Evolutionary conservation across 2,888 invertebrate species (phyloP).

Genomic region (Mythimna loreyi): DNA sequence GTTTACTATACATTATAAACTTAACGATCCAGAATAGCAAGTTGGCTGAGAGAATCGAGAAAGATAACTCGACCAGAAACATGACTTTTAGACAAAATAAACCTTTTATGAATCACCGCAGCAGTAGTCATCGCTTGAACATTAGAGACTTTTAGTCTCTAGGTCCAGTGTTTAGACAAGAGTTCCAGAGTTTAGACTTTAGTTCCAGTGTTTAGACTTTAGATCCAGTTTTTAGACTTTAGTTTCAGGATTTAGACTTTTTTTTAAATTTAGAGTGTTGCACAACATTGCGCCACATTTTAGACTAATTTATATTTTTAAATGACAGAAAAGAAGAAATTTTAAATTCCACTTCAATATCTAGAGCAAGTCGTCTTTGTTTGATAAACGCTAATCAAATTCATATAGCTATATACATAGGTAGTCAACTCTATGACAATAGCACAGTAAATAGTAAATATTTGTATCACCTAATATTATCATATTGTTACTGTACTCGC

Average conservation of each 20-base stretch:
- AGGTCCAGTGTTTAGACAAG: no score
- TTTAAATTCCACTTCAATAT: constrained; percentile 5
- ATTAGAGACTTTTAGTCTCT: no score
- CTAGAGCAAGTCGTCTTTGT: constrained; percentile 29
- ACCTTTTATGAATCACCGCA: no score
- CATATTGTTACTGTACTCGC: constrained; percentile 72
- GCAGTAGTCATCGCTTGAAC: no score
- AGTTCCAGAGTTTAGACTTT: no score
- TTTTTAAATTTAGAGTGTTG: neutral
- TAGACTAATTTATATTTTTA: neutral
- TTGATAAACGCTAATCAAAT: constrained; percentile 46
- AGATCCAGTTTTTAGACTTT: neutral
- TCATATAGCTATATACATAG: constrained; percentile 8
- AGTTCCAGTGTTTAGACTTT: no score
- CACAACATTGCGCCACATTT: neutral
- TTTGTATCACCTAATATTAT: constrained; percentile 67
- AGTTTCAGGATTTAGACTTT: neutral
- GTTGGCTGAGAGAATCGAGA: neutral
- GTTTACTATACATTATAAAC: constrained; percentile 8
- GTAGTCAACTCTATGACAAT: constrained; percentile 47
- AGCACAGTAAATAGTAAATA: constrained; percentile 63
- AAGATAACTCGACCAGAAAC: neutral
- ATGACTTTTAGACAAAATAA: neutral
- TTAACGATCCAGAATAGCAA: no score
- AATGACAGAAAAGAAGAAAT: neutral